phyloP scores from a whole-genome alignment of 2,797 vertebrate species.

The Netta rufina region DNA sequence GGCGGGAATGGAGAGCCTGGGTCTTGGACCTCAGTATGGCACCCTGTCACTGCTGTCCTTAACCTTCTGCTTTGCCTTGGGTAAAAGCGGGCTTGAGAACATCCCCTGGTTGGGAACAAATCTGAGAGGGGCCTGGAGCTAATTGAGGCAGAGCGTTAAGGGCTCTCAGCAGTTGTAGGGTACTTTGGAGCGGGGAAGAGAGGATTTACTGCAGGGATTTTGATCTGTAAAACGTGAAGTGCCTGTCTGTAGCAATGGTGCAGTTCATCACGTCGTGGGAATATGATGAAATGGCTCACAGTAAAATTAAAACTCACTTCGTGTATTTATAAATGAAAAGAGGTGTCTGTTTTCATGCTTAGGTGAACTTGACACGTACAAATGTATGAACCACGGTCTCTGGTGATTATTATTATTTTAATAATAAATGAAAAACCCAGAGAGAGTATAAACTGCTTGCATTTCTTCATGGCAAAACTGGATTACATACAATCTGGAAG shows the following conservation, averaged over 20 bases:
- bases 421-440: not conserved
- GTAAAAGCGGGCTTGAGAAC: not conserved
- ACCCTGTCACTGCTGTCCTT: not conserved
- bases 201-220: not conserved
- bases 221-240: not conserved
- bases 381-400: not conserved
- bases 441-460: not conserved
- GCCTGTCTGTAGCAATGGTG: not conserved
- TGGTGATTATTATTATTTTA: not conserved
- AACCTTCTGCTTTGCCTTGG: not conserved
- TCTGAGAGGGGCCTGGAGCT: not conserved
- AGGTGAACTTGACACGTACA: not conserved
- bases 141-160: not conserved
- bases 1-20: not conserved
- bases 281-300: slow-evolving; percentile 4
- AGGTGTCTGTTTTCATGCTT: slow-evolving; percentile 15
- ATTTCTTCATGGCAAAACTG: slow-evolving; percentile 2
- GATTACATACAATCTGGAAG: not conserved
- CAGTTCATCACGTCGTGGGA: not conserved
- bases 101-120: not conserved
- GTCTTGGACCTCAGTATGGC: too few species aligned
- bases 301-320: slow-evolving; percentile 40
- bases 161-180: not conserved
- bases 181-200: not conserved
- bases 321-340: slow-evolving; percentile 25